Evolutionary conservation across 2,797 vertebrate species (phyloP).

Genomic region (Diglossa cyanea): DNA sequence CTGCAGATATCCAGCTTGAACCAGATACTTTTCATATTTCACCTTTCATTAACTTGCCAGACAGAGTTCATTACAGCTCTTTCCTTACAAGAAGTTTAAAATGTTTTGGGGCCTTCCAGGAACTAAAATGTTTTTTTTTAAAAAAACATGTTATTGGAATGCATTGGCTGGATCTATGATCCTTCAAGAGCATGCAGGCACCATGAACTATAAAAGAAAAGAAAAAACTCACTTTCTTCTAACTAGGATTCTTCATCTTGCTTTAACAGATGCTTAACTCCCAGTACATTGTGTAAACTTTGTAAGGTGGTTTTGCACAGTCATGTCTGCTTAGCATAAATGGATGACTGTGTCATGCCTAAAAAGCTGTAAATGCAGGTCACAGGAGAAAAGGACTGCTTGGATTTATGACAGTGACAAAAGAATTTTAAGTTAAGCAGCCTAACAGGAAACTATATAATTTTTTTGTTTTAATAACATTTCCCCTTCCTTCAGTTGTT

Average conservation of each 20-base stretch:
- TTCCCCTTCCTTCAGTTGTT: neutral
- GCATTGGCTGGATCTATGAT: neutral
- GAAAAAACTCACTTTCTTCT: neutral
- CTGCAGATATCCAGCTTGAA: neutral
- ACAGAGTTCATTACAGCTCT: neutral
- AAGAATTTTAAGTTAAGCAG: neutral
- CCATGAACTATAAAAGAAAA: neutral
- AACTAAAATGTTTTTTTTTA: neutral
- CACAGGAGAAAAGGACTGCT: neutral
- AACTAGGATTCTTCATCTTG: neutral
- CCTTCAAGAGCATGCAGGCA: neutral
- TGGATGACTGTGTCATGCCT: neutral
- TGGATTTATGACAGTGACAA: neutral
- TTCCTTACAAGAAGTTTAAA: neutral
- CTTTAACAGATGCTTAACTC: neutral
- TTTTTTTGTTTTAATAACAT: neutral
- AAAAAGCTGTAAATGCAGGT: neutral
- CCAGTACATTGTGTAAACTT: neutral
- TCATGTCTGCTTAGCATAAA: neutral
- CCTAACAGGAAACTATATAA: neutral
- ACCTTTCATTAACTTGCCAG: neutral
- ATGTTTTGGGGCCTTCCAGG: neutral
- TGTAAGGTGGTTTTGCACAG: neutral
- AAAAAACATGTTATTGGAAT: neutral
- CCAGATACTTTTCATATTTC: neutral